Evolutionary conservation across 2,113 vertebrate species (phyloP).

Genomic region (Heterotilapia buettikoferi): DNA sequence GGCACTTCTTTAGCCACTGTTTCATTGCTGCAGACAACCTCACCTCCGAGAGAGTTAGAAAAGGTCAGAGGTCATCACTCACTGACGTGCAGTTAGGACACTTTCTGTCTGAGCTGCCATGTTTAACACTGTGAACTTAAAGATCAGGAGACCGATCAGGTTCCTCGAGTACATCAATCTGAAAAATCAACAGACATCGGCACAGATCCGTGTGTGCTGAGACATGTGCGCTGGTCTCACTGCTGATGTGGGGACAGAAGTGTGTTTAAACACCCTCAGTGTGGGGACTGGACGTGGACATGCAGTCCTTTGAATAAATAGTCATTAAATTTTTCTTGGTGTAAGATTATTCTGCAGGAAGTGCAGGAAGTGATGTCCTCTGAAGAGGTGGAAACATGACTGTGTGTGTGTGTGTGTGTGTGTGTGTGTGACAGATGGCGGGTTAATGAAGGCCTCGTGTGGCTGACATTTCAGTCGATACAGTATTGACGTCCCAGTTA

Average conservation of each 20-base stretch:
- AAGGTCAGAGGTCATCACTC: not conserved
- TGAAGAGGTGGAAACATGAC: not conserved
- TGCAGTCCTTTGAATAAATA: not conserved
- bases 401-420: not conserved
- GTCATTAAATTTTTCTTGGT: not conserved
- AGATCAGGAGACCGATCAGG: rapidly evolving
- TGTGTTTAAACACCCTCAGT: not conserved
- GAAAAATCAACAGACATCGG: not conserved
- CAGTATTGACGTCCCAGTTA: not conserved
- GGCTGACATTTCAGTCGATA: not conserved
- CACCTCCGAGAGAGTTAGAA: not conserved
- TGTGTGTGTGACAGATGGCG: not conserved
- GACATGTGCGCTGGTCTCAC: not conserved
- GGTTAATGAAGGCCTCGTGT: not conserved
- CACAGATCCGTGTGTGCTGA: not conserved
- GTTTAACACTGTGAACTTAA: rapidly evolving
- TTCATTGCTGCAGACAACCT: not conserved
- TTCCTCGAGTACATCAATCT: not conserved
- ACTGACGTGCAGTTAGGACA: not conserved
- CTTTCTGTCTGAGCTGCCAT: not conserved
- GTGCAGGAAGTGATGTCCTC: not conserved
- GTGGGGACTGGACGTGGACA: not conserved
- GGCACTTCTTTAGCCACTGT: rapidly evolving
- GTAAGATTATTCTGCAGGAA: not conserved
- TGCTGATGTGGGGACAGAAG: not conserved